These are phyloP conservation scores for Bombus pyrosoma DNA, from an alignment of 1,140 invertebrate species.

Conservation along the genomic window DNA sequence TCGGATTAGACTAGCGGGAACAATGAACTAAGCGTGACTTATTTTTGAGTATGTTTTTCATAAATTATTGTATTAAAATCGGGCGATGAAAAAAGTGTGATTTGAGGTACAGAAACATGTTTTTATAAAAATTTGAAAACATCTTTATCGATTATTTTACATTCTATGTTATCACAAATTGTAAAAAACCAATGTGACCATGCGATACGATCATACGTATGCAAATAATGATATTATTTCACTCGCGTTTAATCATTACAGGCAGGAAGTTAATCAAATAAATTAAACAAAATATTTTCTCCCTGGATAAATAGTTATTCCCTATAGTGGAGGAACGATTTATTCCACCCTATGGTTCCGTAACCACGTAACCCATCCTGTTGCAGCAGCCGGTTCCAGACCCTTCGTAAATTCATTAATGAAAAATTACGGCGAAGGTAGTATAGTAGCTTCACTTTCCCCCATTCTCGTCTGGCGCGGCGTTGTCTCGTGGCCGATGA, in stretches of 20 bases:
- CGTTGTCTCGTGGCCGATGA: constrained; percentile 51
- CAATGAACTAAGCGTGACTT: no score
- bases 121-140: background rate
- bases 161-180: background rate
- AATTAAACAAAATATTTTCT: background rate
- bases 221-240: background rate
- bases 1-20: no score
- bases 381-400: background rate
- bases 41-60: no score
- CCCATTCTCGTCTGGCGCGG: constrained; percentile 13
- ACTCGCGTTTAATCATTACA: no score
- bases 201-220: no score
- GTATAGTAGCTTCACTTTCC: constrained; percentile 46
- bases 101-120: no score
- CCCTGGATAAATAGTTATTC: background rate
- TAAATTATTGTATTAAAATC: no score
- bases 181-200: no score
- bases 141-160: background rate
- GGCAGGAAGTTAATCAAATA: background rate
- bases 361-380: background rate
- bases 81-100: no score
- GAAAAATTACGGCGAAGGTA: constrained; percentile 64
- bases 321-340: background rate
- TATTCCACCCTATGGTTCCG: background rate
- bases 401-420: constrained; percentile 52